Evolutionary conservation across 23 tunicate genomes (phyloP).

Genomic region (Halocynthia aurantium): DNA sequence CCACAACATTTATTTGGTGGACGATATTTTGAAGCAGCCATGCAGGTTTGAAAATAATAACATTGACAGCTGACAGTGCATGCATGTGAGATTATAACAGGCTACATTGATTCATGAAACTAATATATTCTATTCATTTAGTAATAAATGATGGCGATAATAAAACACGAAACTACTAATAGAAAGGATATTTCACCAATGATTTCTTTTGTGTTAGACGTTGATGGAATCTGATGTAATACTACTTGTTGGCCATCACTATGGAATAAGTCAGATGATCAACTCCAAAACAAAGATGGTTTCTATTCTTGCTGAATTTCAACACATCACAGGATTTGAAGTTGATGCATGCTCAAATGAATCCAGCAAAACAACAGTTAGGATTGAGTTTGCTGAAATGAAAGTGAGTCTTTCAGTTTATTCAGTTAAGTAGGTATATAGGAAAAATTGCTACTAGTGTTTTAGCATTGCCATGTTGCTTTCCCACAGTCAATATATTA

Average conservation of each 20-base stretch:
- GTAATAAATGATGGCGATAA: no score
- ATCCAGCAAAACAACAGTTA: conserved; percentile 55
- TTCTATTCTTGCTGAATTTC: conserved; percentile 54
- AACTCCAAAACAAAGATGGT: conserved; percentile 85
- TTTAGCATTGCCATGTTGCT: no score
- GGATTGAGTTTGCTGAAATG: conserved; percentile 51
- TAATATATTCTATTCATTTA: no score
- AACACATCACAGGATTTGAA: conserved; percentile 39
- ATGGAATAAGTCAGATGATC: conserved; percentile 83
- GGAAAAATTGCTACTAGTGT: no score
- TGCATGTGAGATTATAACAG: no score
- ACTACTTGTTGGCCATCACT: conserved; percentile 79
- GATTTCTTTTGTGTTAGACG: conserved; percentile 30
- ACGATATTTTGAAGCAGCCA: conserved; percentile 64
- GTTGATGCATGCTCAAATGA: conserved; percentile 57
- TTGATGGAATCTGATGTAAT: conserved; percentile 54
- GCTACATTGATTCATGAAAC: no score
- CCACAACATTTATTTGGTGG: conserved; percentile 81
- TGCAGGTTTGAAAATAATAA: conserved; percentile 34
- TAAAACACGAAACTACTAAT: no score
- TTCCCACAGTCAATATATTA: no score
- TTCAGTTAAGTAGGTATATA: background rate
- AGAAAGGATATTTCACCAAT: no score
- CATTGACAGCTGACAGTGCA: no score
- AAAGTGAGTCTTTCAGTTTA: conserved; percentile 41